phyloP scores from a whole-genome alignment of 53 echinoderm and acorn worm species.

The Pentamera pediparva region DNA sequence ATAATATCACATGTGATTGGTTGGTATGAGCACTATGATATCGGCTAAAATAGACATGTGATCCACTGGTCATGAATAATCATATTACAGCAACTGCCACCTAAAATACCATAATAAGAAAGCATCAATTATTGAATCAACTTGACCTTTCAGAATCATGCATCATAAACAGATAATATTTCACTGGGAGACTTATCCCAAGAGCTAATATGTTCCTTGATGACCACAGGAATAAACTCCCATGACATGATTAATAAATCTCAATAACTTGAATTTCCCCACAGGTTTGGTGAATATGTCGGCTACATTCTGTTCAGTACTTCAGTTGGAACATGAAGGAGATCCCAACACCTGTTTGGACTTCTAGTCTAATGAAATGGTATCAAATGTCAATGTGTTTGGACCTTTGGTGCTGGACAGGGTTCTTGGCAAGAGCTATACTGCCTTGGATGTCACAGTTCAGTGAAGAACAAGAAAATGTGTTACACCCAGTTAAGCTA shows the following conservation, averaged over 20 bases:
- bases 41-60: too few relatives aligned
- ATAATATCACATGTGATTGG: too few relatives aligned
- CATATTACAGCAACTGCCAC: too few relatives aligned
- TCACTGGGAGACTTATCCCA: neutral
- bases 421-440: conserved; percentile 43
- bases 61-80: too few relatives aligned
- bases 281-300: conserved; percentile 6
- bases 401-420: conserved; percentile 30
- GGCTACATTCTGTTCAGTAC: neutral
- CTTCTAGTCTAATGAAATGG: conserved; percentile 27
- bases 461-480: conserved; percentile 3
- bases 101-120: too few relatives aligned
- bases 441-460: conserved; percentile 43
- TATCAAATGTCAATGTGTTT: conserved; percentile 40
- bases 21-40: too few relatives aligned
- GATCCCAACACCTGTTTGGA: neutral
- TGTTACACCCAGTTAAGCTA: neutral
- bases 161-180: neutral
- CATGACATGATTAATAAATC: neutral
- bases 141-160: neutral
- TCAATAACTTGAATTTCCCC: neutral
- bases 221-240: neutral
- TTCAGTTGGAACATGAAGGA: neutral
- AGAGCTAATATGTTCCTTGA: neutral
- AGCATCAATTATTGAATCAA: too few relatives aligned